Conservation (phyloP, 2,888 invertebrate genomes). For the Acronicta leporina region DNA sequence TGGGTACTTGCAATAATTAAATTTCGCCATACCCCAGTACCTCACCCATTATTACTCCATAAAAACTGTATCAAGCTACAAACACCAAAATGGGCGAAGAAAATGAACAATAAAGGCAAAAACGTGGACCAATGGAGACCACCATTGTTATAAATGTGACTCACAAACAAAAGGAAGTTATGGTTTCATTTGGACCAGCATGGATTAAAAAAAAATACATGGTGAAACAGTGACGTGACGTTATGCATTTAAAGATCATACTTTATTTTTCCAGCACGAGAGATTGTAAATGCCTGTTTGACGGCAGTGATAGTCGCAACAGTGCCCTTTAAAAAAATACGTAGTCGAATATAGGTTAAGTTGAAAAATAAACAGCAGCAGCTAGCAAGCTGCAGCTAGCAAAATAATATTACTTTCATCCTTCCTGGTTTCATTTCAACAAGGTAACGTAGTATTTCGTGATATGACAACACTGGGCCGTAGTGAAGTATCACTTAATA, state of each 20-base stretch:
- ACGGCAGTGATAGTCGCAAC: too few relatives aligned
- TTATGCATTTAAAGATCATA: too few relatives aligned
- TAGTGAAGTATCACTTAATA: not conserved
- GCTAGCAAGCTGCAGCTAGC: too few relatives aligned
- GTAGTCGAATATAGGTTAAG: too few relatives aligned
- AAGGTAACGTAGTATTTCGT: too few relatives aligned
- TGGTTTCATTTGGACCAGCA: constrained; percentile 34
- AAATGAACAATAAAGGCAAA: constrained; percentile 43
- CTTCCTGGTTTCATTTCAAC: too few relatives aligned
- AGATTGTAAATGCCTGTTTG: too few relatives aligned
- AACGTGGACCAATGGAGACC: constrained; percentile 25
- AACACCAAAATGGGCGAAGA: constrained; percentile 28
- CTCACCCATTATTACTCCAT: constrained; percentile 17
- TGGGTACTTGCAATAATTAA: not conserved
- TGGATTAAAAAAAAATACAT: constrained; percentile 28
- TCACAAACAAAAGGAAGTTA: constrained; percentile 42
- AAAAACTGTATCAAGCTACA: constrained; percentile 29
- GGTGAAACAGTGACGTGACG: constrained; percentile 26
- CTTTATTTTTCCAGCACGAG: too few relatives aligned
- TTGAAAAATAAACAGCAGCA: too few relatives aligned
- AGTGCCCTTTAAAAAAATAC: too few relatives aligned
- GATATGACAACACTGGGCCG: too few relatives aligned
- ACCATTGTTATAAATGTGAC: constrained; percentile 53
- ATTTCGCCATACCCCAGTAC: not conserved
- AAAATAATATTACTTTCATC: too few relatives aligned